These are phyloP conservation scores for Agriopis aurantiaria DNA, from an alignment of 2,888 invertebrate species.

Conservation along the genomic window DNA sequence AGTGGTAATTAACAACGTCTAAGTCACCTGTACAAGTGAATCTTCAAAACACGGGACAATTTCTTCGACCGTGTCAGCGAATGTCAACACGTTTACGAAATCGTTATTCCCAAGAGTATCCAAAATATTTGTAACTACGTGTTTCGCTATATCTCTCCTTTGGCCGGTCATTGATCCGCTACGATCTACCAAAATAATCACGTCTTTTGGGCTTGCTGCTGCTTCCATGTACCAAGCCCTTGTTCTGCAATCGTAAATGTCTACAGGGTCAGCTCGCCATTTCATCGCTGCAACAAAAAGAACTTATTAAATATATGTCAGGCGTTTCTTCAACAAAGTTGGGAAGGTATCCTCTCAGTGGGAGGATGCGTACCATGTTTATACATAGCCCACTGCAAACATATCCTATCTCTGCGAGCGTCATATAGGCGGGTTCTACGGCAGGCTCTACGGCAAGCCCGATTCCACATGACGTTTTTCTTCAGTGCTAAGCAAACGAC, in stretches of 20 bases:
- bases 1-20: neutral
- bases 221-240: conserved; percentile 99
- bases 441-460: conserved; percentile 32
- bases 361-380: conserved; percentile 34
- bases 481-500: conserved; percentile 33
- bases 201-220: conserved; percentile 98
- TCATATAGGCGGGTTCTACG: conserved; percentile 35
- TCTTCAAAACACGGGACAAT: conserved; percentile 96
- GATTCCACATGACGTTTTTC: conserved; percentile 32
- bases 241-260: conserved; percentile 97
- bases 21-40: conserved; percentile 93
- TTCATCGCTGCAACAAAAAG: conserved; percentile 87
- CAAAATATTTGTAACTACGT: conserved; percentile 94
- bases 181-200: conserved; percentile 93
- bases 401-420: conserved; percentile 35
- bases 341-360: conserved; percentile 20
- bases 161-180: conserved; percentile 97
- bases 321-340: neutral
- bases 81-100: conserved; percentile 98
- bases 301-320: neutral
- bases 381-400: conserved; percentile 37
- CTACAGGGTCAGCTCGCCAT: conserved; percentile 93
- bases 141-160: conserved; percentile 95
- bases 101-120: conserved; percentile 99
- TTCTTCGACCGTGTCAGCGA: conserved; percentile 92